Conservation (phyloP, 2,797 vertebrate species). For the Taeniopygia guttata region DNA sequence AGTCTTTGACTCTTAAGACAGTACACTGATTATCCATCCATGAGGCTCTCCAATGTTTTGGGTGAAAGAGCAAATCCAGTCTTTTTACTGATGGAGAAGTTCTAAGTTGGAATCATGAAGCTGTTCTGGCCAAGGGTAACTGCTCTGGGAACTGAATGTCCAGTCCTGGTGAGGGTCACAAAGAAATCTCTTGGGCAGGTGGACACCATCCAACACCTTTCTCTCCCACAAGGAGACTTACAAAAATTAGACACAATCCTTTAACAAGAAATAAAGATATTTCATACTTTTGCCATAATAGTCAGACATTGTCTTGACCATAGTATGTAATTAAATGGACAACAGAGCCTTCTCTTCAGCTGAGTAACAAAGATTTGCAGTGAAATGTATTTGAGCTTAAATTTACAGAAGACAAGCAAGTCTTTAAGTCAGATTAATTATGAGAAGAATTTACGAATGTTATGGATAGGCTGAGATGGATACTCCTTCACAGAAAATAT, state of each 20-base stretch:
- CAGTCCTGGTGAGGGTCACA: too few species aligned
- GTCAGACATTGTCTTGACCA: not conserved
- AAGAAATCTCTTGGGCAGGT: too few species aligned
- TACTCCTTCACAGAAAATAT: not conserved
- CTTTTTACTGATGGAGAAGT: not conserved
- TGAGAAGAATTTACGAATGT: not conserved
- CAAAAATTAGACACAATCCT: too few species aligned
- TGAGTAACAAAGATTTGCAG: not conserved
- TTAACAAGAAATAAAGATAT: not conserved
- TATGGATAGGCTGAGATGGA: not conserved
- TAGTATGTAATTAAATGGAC: not conserved
- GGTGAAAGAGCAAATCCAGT: not conserved
- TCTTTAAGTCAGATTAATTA: not conserved
- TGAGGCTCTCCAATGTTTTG: not conserved
- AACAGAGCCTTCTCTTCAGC: not conserved
- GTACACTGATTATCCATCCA: not conserved
- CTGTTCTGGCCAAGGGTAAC: not conserved
- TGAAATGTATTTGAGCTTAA: not conserved
- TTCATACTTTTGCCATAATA: not conserved
- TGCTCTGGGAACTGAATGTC: not conserved
- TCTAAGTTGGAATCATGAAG: too few species aligned
- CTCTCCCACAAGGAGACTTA: too few species aligned
- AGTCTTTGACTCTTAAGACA: not conserved
- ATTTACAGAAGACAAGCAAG: not conserved
- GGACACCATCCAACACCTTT: too few species aligned